Evolutionary conservation across 2,888 invertebrate genomes (phyloP).

Genomic region (Brassicogethes aeneus): DNA sequence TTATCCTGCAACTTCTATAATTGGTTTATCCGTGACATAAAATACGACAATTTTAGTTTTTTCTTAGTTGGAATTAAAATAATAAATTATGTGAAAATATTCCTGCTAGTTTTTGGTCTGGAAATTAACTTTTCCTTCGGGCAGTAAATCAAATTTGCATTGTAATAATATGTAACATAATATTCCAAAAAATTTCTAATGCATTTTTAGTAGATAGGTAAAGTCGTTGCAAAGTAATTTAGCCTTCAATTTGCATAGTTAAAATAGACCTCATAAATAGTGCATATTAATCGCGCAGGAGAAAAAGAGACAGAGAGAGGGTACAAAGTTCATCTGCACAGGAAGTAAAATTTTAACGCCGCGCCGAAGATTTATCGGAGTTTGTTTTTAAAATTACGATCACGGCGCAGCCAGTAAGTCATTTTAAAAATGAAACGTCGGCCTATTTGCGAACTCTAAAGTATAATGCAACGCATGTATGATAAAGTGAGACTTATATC

Average conservation of each 20-base stretch:
- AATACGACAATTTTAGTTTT: too few species aligned
- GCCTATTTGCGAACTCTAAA: slow-evolving; percentile 17
- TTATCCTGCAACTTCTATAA: too few species aligned
- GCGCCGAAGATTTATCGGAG: slow-evolving; percentile 1
- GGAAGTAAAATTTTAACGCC: neutral
- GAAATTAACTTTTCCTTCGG: too few species aligned
- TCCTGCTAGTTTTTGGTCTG: too few species aligned
- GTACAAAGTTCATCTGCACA: neutral
- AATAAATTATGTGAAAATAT: too few species aligned
- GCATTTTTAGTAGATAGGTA: neutral
- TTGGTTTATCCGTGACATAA: too few species aligned
- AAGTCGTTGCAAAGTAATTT: neutral
- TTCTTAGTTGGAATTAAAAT: too few species aligned
- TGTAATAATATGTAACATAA: too few species aligned
- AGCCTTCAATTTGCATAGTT: neutral
- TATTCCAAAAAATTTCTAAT: neutral
- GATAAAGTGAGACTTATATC: slow-evolving; percentile 35
- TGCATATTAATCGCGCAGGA: neutral
- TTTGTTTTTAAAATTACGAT: slow-evolving; percentile 3
- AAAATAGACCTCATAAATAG: neutral
- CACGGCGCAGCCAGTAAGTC: slow-evolving; percentile 3
- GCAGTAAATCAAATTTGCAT: too few species aligned
- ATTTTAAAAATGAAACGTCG: slow-evolving; percentile 7
- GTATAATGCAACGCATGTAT: slow-evolving; percentile 19
- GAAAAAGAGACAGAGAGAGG: neutral